Base-by-base conservation (phyloP, 2,797 vertebrate species). In the Urocyon cinereoargenteus region DNA sequence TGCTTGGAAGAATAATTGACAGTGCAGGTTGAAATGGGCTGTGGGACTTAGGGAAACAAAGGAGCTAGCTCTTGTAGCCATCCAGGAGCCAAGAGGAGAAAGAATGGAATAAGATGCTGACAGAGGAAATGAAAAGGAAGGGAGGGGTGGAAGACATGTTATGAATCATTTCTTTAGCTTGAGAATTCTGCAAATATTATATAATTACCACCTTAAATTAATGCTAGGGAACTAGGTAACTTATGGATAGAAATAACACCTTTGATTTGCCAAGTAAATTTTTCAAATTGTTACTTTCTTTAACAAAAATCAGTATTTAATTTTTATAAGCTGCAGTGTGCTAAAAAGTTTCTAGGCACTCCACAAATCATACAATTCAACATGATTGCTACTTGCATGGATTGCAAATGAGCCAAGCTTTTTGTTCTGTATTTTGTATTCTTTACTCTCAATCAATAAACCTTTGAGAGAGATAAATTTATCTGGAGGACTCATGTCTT, bases 351-450 rank as follows among this genome's bases (percentile, higher is more conserved):
- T 79, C n/a, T n/a, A 91, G 62, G 26, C 26, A 36, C 34, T 84
- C 14, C 57, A 68, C 26, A 92, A 73, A 90, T 91, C 62, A 36
- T 51, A 53, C 11, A 86, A 8, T 94, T 92, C 57, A 49, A 49
- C 21, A 49, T 70, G 15, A 86, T 96, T 51, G 14, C 22, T 62
- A 0, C 18, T 73, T 73, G 18, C 19, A 57, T 86, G 51, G 57
- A 68, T 49, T 96, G 34, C 68, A 87, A 45, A 83, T 84, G 86
- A 36, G 26, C 21, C 5, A 8, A 73, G 73, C 2, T 77, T 64
- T 93, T 90, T 68, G 45, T 81, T 70, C 11, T 91, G 6, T 75
- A 51, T 85, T 88, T 94, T 96, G 57, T 77, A 26, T 90, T 90
- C 57, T 90, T 36, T 55, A 11, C 51, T 91, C 40, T 61, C 24